Conservation (phyloP, 2,888 invertebrate species). For the Caenorhabditis uteleia region DNA sequence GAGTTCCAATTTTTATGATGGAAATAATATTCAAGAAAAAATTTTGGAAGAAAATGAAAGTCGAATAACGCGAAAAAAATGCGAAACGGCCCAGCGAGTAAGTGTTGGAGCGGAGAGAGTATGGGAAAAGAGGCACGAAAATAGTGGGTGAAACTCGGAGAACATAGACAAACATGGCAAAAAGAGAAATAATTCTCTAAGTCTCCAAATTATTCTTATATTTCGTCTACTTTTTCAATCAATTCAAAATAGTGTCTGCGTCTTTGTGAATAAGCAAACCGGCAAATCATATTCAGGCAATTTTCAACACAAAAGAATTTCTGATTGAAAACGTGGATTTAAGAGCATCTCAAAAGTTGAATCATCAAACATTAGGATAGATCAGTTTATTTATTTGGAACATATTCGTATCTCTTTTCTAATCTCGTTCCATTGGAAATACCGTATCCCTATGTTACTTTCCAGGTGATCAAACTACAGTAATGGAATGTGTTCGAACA, state of each 20-base stretch:
- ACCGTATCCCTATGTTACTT: neutral
- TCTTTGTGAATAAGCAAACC: conserved; percentile 5
- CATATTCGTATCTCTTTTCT: no score
- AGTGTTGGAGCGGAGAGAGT: conserved; percentile 10
- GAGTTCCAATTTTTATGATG: no score
- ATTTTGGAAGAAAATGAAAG: conserved; percentile 12
- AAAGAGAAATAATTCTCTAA: conserved; percentile 9
- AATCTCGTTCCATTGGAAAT: no score
- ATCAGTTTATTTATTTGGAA: no score
- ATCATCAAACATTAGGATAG: no score
- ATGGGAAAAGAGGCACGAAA: conserved; percentile 8
- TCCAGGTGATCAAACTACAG: neutral
- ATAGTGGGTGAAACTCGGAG: no score
- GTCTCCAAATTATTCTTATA: conserved; percentile 3
- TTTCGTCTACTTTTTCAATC: conserved; percentile 16
- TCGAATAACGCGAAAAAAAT: conserved; percentile 8
- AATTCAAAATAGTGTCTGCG: conserved; percentile 30
- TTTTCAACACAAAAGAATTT: conserved; percentile 1
- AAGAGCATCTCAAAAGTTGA: no score
- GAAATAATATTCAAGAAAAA: conserved; percentile 1
- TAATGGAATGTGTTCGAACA: conserved; percentile 22
- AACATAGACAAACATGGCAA: neutral
- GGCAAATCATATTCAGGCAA: conserved; percentile 3
- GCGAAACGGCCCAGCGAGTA: conserved; percentile 1
- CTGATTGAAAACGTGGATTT: no score